Conservation (phyloP, 2,797 vertebrate species). For the Florisuga fusca region DNA sequence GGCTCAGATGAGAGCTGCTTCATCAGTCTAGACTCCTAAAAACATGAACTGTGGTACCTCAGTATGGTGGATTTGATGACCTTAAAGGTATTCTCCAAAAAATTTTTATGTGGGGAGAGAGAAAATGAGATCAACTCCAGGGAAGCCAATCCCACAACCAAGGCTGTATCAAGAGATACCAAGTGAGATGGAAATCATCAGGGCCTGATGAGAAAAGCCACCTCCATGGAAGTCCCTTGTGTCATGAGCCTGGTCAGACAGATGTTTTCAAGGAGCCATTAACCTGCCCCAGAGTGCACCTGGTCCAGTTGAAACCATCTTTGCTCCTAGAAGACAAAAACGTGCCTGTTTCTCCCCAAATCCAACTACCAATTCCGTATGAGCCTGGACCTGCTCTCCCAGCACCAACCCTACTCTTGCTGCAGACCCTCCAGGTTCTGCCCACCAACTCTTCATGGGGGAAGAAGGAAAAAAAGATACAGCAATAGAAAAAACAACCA, state of each 20-base stretch:
- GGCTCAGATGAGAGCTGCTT: not conserved
- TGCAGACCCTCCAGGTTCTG: not conserved
- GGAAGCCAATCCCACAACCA: not conserved
- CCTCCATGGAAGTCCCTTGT: accelerated
- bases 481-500: not conserved
- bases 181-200: not conserved
- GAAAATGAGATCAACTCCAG: not conserved
- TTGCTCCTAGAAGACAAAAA: not conserved
- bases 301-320: not conserved
- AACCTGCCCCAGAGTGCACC: accelerated
- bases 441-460: accelerated
- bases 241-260: not conserved
- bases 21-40: not conserved
- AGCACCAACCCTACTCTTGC: not conserved
- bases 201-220: not conserved
- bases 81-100: no score
- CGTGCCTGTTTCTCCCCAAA: not conserved
- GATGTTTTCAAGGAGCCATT: accelerated
- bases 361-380: accelerated
- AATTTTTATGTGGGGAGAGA: no score
- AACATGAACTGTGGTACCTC: not conserved
- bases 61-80: not conserved
- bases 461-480: not conserved
- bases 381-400: not conserved
- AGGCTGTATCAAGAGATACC: not conserved